phyloP scores from a whole-genome alignment of 2,113 vertebrate genomes.

The Esox niger region DNA sequence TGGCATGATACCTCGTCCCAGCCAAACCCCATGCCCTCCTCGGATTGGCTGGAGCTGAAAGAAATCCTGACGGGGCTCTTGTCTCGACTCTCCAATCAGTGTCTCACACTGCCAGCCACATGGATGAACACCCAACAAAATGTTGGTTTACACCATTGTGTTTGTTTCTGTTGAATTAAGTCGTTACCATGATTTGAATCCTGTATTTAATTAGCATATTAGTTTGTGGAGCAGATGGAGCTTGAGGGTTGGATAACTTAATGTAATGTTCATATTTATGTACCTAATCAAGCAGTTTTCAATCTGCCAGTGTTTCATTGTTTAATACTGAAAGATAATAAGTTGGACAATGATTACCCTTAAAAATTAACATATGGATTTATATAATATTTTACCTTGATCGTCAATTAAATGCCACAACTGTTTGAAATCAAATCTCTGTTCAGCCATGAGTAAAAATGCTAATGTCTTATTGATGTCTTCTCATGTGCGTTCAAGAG shows the following conservation, averaged over 20 bases:
- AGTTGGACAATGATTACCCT: slow-evolving; percentile 16
- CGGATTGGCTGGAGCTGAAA: slow-evolving; percentile 19
- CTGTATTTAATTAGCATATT: slow-evolving; percentile 47
- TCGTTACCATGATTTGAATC: slow-evolving; percentile 41
- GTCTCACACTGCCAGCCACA: slow-evolving; percentile 44
- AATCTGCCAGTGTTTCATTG: background rate
- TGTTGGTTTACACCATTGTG: slow-evolving; percentile 55
- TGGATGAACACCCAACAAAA: slow-evolving; percentile 22
- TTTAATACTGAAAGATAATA: background rate
- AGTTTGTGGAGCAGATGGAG: slow-evolving; percentile 24
- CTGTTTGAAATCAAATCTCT: slow-evolving; percentile 16
- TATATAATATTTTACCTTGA: background rate
- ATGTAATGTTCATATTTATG: slow-evolving; percentile 34
- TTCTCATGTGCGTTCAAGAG: slow-evolving; percentile 6
- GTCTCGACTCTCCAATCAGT: slow-evolving; percentile 44
- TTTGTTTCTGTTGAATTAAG: slow-evolving; percentile 52
- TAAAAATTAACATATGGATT: slow-evolving; percentile 31
- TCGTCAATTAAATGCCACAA: slow-evolving; percentile 21
- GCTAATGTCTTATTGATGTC: slow-evolving; percentile 30
- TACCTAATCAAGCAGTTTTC: slow-evolving; percentile 23
- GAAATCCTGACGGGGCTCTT: slow-evolving; percentile 15
- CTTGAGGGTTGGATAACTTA: background rate
- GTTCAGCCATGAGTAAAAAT: slow-evolving; percentile 2
- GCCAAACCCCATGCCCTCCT: background rate
- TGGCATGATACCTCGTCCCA: slow-evolving; percentile 1